Percentiles rank a stretch among this genome's conserved stretches.
Evolutionary conservation across 2,797 vertebrate species (phyloP).

Genomic region (Setipinna tenuifilis): DNA sequence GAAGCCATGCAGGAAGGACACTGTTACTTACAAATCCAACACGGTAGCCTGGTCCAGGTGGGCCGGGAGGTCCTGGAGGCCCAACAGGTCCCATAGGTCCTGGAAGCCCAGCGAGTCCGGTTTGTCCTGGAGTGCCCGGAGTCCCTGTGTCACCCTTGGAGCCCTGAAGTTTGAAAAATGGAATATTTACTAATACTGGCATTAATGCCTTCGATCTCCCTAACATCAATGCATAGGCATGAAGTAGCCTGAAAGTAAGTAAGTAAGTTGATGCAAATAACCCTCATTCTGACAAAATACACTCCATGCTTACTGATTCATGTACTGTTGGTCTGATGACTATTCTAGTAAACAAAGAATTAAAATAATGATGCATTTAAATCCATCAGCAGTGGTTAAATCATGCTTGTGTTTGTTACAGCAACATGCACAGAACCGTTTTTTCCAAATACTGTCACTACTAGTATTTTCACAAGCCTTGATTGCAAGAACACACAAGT

Average conservation of each 20-base stretch:
- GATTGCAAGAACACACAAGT: constrained; percentile 1
- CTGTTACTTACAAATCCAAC: constrained; percentile 89
- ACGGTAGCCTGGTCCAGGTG: constrained; percentile 72
- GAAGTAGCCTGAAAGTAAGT: not conserved
- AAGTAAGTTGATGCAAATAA: not conserved
- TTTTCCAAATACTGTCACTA: not conserved
- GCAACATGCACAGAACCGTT: not conserved
- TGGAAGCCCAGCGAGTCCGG: constrained; percentile 84
- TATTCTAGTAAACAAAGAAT: not conserved
- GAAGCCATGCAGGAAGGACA: not conserved
- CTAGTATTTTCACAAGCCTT: not conserved
- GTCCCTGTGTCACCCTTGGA: constrained; percentile 75
- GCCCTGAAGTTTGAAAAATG: constrained; percentile 64
- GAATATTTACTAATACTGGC: not conserved
- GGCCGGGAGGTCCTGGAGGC: constrained; percentile 82
- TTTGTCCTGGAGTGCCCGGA: constrained; percentile 76
- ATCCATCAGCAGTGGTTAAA: not conserved
- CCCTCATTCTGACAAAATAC: not conserved
- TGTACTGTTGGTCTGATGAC: not conserved
- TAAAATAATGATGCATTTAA: not conserved
- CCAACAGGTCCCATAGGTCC: constrained; percentile 90
- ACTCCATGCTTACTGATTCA: too few relatives aligned
- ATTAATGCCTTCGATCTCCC: not conserved
- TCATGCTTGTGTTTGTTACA: not conserved
- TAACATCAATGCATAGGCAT: not conserved